Evolutionary conservation across 2,113 vertebrate genomes (phyloP).

Genomic region (Gasterosteus aculeatus): DNA sequence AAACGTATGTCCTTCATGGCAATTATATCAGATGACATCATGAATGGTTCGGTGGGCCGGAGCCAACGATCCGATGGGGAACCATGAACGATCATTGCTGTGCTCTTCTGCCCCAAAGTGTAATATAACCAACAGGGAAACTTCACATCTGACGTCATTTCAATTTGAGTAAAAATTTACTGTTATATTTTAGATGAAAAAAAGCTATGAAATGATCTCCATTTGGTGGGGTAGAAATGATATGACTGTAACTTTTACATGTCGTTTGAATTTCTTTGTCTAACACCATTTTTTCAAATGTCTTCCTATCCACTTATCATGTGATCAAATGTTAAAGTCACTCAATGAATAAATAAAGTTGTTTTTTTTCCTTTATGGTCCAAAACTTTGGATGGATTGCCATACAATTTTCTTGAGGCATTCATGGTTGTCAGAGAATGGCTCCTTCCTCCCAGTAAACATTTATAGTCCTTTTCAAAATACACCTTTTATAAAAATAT

Average conservation of each 20-base stretch:
- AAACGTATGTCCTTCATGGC: background rate
- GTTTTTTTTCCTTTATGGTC: background rate
- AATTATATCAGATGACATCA: conserved; percentile 6
- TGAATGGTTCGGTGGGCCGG: background rate
- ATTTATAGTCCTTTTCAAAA: background rate
- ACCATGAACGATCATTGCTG: background rate
- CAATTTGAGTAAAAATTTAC: background rate
- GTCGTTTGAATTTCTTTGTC: too few species aligned
- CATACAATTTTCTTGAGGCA: background rate
- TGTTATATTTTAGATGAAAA: background rate
- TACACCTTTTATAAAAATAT: too few species aligned
- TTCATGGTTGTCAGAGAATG: background rate
- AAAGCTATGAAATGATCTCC: background rate
- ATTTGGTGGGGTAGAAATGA: too few species aligned
- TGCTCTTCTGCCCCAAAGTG: background rate
- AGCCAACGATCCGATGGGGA: background rate
- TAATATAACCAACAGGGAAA: background rate
- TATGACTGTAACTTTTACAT: too few species aligned
- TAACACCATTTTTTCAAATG: background rate
- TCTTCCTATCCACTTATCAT: background rate
- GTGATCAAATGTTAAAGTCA: background rate
- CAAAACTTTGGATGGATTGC: background rate
- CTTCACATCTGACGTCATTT: background rate
- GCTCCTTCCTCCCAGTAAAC: background rate
- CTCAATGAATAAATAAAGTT: background rate